Conservation (phyloP, 35 echinoderm and acorn worm species). For the Diadema setosum region DNA sequence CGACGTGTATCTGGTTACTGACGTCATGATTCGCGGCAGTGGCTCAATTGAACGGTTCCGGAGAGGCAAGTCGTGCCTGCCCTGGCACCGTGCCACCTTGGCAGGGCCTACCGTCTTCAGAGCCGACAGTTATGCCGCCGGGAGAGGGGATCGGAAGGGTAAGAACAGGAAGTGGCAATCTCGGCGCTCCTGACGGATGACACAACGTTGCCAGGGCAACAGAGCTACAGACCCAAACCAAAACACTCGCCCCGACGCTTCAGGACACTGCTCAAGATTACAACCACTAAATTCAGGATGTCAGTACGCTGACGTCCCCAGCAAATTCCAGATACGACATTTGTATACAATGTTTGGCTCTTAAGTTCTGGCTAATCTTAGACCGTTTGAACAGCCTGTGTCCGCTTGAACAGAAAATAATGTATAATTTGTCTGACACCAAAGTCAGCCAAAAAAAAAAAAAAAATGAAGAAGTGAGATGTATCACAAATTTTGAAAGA, state of each 20-base stretch:
- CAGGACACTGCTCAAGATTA: too few relatives aligned
- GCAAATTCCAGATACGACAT: too few relatives aligned
- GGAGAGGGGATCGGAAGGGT: not conserved
- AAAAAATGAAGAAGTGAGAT: too few relatives aligned
- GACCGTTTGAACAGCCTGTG: too few relatives aligned
- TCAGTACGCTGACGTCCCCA: too few relatives aligned
- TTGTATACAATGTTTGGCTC: too few relatives aligned
- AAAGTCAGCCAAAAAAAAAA: too few relatives aligned
- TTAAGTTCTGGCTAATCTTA: too few relatives aligned
- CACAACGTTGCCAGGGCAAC: not conserved
- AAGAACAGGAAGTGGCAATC: slow-evolving; percentile 16
- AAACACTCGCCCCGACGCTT: not conserved
- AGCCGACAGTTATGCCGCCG: not conserved
- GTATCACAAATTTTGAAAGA: too few relatives aligned
- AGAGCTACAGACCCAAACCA: not conserved
- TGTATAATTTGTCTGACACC: too few relatives aligned
- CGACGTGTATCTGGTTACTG: not conserved
- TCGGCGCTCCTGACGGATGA: not conserved
- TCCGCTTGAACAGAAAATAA: too few relatives aligned
- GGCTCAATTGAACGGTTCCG: not conserved
- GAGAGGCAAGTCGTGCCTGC: not conserved
- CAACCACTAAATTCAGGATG: not conserved
- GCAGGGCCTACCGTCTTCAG: not conserved
- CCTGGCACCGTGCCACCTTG: slow-evolving; percentile 8
- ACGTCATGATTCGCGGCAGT: not conserved